These are phyloP conservation scores for Amorpha juglandis DNA, from an alignment of 2,888 invertebrate species.

Conservation along the genomic window DNA sequence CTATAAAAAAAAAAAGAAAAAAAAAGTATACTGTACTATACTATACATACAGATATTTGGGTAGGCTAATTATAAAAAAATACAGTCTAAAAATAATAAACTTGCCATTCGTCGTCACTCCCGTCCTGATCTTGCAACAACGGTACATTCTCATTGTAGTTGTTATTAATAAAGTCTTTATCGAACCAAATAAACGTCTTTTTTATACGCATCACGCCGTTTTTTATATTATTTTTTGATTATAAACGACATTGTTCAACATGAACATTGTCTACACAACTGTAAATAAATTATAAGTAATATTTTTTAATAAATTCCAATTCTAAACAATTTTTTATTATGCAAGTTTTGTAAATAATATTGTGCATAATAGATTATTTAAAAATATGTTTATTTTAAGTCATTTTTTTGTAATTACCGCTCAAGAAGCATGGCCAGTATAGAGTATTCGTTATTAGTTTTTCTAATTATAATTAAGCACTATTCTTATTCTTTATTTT, in stretches of 20 bases:
- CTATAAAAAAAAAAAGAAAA: no score
- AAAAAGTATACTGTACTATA: no score
- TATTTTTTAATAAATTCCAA: no score
- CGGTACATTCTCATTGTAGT: conserved; percentile 56
- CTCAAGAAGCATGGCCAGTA: background rate
- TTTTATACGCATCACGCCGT: conserved; percentile 63
- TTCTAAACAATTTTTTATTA: background rate
- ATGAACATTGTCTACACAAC: background rate
- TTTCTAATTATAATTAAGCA: no score
- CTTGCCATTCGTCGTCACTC: conserved; percentile 60
- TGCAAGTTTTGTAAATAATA: background rate
- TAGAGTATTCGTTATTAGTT: background rate
- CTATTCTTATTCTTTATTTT: background rate
- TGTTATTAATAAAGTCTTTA: conserved; percentile 46
- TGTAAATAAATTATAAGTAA: background rate
- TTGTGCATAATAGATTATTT: background rate
- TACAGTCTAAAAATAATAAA: conserved; percentile 31
- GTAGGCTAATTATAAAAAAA: no score
- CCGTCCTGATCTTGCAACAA: conserved; percentile 51
- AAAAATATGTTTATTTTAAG: no score
- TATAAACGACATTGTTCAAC: background rate
- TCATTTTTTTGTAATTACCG: background rate
- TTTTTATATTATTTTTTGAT: background rate
- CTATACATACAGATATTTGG: no score
- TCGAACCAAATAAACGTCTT: conserved; percentile 67